phyloP scores from a whole-genome alignment of 2,113 vertebrate species.

The Myiagra hebetior region DNA sequence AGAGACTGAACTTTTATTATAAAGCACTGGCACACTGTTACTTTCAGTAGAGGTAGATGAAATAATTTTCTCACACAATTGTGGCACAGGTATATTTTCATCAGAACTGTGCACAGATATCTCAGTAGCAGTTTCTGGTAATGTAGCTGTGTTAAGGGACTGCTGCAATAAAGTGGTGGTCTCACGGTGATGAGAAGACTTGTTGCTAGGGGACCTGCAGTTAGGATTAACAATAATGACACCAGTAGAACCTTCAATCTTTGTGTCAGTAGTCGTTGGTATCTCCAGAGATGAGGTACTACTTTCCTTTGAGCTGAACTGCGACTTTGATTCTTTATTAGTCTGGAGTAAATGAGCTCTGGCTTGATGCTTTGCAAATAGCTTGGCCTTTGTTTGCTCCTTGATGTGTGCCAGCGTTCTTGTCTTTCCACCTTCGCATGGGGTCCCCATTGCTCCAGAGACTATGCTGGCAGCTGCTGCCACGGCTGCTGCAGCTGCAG shows the following conservation, averaged over 20 bases:
- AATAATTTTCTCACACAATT: slow-evolving; percentile 77
- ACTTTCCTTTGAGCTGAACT: slow-evolving; percentile 71
- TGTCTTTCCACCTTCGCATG: slow-evolving; percentile 76
- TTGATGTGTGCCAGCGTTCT: slow-evolving; percentile 83
- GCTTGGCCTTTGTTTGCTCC: slow-evolving; percentile 84
- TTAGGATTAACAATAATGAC: slow-evolving; percentile 86
- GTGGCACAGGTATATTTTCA: slow-evolving; percentile 72
- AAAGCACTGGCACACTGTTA: slow-evolving; percentile 78
- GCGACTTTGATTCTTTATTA: slow-evolving; percentile 71
- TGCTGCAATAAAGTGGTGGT: slow-evolving; percentile 62
- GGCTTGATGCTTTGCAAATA: slow-evolving; percentile 82
- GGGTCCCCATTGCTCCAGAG: slow-evolving; percentile 76
- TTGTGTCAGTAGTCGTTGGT: slow-evolving; percentile 64
- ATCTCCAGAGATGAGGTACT: slow-evolving; percentile 64
- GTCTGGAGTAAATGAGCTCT: slow-evolving; percentile 76
- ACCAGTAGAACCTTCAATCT: slow-evolving; percentile 79
- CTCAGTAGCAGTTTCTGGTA: slow-evolving; percentile 75
- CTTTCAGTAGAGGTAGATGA: slow-evolving; percentile 82
- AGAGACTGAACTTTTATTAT: slow-evolving; percentile 74
- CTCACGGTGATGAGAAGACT: slow-evolving; percentile 74
- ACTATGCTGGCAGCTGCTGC: slow-evolving; percentile 80
- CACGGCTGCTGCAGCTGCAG: slow-evolving; percentile 79
- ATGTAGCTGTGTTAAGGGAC: slow-evolving; percentile 62
- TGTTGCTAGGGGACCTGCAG: slow-evolving; percentile 81
- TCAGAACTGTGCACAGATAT: slow-evolving; percentile 70